These are phyloP conservation scores for Carabus problematicus DNA, from an alignment of 2,888 invertebrate genomes.

Conservation along the genomic window DNA sequence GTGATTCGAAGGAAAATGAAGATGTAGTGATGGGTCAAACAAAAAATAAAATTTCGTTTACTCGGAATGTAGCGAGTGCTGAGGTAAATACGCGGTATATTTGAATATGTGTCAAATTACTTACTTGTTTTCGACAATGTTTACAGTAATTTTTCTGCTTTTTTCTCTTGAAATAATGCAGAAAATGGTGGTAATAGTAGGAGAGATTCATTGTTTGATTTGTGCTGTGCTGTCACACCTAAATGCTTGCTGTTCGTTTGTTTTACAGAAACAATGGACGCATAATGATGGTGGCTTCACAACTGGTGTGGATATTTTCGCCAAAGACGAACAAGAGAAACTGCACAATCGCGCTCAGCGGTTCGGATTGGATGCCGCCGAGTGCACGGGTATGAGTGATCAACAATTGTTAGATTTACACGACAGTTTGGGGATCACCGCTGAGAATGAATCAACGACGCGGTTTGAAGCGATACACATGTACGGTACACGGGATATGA, in stretches of 20 bases:
- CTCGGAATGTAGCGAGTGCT: constrained; percentile 19
- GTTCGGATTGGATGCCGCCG: constrained; percentile 62
- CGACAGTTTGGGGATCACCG: constrained; percentile 65
- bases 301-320: constrained; percentile 62
- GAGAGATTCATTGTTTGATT: too few species aligned
- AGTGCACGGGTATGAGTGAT: constrained; percentile 57
- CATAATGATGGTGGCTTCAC: constrained; percentile 58
- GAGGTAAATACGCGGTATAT: constrained; percentile 5
- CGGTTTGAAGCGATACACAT: constrained; percentile 79
- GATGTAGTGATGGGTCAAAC: constrained; percentile 18
- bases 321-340: constrained; percentile 62
- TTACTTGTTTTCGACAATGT: too few species aligned
- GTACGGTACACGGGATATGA: constrained; percentile 77
- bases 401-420: constrained; percentile 56
- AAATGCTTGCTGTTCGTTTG: not conserved
- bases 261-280: constrained; percentile 46
- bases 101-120: constrained; percentile 6
- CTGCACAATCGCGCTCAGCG: constrained; percentile 65
- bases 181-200: too few species aligned
- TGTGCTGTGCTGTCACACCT: too few species aligned
- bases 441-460: constrained; percentile 68
- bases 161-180: too few species aligned
- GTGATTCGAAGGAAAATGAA: constrained; percentile 51
- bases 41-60: constrained; percentile 19
- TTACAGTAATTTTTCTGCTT: too few species aligned